A percentile compares a stretch with the other conserved stretches of the same genome.
These are phyloP conservation scores for Thamnophis elegans DNA, from an alignment of 2,797 vertebrate species.

Conservation along the genomic window DNA sequence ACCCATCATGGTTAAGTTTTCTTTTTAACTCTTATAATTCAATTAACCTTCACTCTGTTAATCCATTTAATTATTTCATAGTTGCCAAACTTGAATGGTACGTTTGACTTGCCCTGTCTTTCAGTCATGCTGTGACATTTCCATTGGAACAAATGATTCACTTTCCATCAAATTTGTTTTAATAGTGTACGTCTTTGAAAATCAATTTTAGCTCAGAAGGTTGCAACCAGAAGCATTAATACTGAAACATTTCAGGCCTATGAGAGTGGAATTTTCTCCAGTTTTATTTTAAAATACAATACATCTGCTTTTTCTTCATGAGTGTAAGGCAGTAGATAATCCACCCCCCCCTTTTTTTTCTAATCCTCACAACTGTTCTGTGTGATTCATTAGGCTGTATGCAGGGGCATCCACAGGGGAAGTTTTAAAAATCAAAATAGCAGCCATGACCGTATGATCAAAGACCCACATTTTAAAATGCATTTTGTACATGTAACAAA, in stretches of 20 bases:
- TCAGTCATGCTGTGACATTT: constrained; percentile 5
- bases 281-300: background rate
- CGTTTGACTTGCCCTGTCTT: background rate
- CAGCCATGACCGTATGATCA: background rate
- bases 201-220: background rate
- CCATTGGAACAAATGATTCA: background rate
- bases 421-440: background rate
- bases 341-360: background rate
- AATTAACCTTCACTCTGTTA: constrained; percentile 26
- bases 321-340: background rate
- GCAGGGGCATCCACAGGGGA: background rate
- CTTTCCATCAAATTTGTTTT: background rate
- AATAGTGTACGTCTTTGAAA: background rate
- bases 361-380: background rate
- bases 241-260: background rate
- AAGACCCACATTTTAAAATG: background rate
- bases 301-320: background rate
- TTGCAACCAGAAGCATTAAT: background rate
- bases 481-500: background rate
- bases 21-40: constrained; percentile 17
- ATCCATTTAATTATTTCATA: constrained; percentile 12
- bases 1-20: background rate
- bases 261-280: background rate
- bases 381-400: background rate
- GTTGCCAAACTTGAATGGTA: background rate